These are phyloP conservation scores for Caenorhabditis sp. DNA, from an alignment of 2,888 invertebrate species.

Conservation along the genomic window DNA sequence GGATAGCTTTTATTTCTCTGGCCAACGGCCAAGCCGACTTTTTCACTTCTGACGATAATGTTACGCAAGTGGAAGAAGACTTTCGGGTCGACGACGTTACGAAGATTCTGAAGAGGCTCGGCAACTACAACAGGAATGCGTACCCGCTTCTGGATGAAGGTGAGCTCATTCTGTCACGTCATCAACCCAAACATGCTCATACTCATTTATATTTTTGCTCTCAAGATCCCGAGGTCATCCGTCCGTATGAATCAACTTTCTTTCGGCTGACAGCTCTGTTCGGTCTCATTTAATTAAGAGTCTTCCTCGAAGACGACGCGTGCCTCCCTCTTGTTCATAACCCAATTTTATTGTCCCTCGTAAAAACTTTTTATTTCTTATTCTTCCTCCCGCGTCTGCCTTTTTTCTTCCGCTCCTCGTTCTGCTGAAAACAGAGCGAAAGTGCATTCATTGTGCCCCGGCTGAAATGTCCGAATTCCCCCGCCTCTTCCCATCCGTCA, in stretches of 20 bases:
- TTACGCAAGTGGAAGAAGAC: slow-evolving; percentile 44
- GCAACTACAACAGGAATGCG: slow-evolving; percentile 64
- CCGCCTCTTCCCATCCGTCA: slow-evolving; percentile 33
- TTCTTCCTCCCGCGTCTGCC: neutral
- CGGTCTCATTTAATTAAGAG: slow-evolving; percentile 41
- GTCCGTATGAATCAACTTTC: slow-evolving; percentile 15
- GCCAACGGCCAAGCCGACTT: slow-evolving; percentile 33
- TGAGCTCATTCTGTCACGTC: slow-evolving; percentile 13
- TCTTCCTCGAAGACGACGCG: slow-evolving; percentile 13
- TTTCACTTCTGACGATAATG: slow-evolving; percentile 37
- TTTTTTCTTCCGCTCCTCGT: neutral
- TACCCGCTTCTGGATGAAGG: slow-evolving; percentile 65
- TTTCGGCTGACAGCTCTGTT: neutral
- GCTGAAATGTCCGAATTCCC: slow-evolving; percentile 15
- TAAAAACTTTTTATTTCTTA: slow-evolving; percentile 33
- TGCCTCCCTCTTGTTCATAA: slow-evolving; percentile 23
- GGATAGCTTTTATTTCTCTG: neutral
- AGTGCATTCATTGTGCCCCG: slow-evolving; percentile 19
- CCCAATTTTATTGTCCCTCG: slow-evolving; percentile 44
- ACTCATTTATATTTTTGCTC: too few relatives aligned
- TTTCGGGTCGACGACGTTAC: slow-evolving; percentile 60
- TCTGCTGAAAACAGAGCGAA: slow-evolving; percentile 13
- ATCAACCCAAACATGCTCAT: neutral
- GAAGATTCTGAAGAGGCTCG: slow-evolving; percentile 56
- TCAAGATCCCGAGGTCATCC: neutral